Evolutionary conservation across 2,888 invertebrate species (phyloP), one percentile per base, ranked within the genome.

Genomic region (Meganola albula): DNA sequence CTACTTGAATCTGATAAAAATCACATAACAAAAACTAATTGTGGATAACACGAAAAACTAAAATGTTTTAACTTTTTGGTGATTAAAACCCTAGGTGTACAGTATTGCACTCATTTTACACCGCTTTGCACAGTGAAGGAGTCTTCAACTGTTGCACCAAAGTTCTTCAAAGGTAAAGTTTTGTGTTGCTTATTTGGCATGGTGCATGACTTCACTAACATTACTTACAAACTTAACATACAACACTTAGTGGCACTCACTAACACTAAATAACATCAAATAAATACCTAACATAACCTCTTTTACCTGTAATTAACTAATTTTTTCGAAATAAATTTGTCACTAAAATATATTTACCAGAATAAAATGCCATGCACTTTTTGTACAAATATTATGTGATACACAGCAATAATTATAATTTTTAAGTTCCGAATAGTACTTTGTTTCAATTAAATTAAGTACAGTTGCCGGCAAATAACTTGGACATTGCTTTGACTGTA

Each of bases 131-230:
- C 80, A 82, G 74, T 72, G 77, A 65, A 74, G 78, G 74, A 74
- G 78, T 59, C 78, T 82, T 78, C 73, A 72, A 71, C 60, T 64
- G 67, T 77, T 63, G 61, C 71, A 71, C 73, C 66, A 65, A 68
- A 58, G 57, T 67, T 66, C 65, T 70, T 71, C 59, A 57, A 79
- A 84, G 84, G 84, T 84, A 85, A 83, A 70, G 71, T 82, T 75
- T 72, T 73, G 63, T 78, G 70, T 82, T 80, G 82, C 83, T 83
- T 83, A 66, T 66, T 82, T 74, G 59, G 84, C 84, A 85, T 84
- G 84, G 46, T 54, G 66, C 63, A 63, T 64, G 63, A 53, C 48
- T 50, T 39, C 35, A 48, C 59, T 59, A 61, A 63, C 48, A 44
- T 46, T 20, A 20, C 20, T 20, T n/a, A 20, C 3, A 34, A 38